Evolutionary conservation across 2,888 invertebrate genomes (phyloP).

Genomic region (Nomada fabriciana): DNA sequence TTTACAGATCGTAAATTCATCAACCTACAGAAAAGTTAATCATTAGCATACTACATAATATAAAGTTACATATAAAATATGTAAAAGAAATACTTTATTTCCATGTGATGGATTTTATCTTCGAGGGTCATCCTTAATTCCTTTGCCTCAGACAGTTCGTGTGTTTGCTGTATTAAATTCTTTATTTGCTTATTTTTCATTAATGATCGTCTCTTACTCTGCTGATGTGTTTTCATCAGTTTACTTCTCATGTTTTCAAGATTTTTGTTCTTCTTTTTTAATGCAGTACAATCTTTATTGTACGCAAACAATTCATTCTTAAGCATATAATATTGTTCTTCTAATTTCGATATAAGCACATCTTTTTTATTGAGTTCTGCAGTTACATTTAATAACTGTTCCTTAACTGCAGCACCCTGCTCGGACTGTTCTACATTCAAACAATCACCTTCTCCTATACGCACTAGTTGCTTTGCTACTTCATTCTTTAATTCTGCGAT

Average conservation of each 20-base stretch:
- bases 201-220: conserved; percentile 33
- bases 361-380: conserved; percentile 44
- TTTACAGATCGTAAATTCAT: conserved; percentile 63
- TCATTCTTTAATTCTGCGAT: conserved; percentile 62
- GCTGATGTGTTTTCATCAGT: conserved; percentile 38
- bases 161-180: conserved; percentile 56
- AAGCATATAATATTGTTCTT: conserved; percentile 11
- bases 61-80: conserved; percentile 3
- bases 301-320: conserved; percentile 25
- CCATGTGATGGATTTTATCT: conserved; percentile 57
- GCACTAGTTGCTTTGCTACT: conserved; percentile 50
- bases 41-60: background rate
- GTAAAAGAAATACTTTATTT: conserved; percentile 57
- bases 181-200: conserved; percentile 46
- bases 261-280: conserved; percentile 51
- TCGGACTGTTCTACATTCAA: conserved; percentile 26
- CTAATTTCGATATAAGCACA: conserved; percentile 28
- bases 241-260: conserved; percentile 36
- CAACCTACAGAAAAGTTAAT: conserved; percentile 56
- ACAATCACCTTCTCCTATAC: conserved; percentile 58
- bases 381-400: conserved; percentile 32
- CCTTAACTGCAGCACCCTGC: conserved; percentile 23
- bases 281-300: conserved; percentile 26
- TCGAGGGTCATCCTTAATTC: conserved; percentile 40
- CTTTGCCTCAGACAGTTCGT: conserved; percentile 47